These are phyloP conservation scores for Iphiclides podalirius DNA, from an alignment of 2,888 invertebrate genomes.

Conservation along the genomic window DNA sequence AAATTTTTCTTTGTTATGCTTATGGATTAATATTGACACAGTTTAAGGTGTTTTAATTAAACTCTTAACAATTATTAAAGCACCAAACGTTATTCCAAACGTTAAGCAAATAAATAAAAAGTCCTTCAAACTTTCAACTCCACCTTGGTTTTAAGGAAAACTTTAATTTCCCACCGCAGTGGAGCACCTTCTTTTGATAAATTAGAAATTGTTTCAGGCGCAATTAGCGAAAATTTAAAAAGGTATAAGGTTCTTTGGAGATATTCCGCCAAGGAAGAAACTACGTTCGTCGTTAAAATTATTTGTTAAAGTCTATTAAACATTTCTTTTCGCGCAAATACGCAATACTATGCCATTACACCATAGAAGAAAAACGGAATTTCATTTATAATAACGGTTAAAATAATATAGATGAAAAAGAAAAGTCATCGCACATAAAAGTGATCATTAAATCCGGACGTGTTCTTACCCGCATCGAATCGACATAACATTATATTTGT, in stretches of 20 bases:
- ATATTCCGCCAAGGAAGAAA: too few species aligned
- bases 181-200: background rate
- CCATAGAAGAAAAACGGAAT: too few species aligned
- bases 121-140: background rate
- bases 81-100: background rate
- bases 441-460: constrained; percentile 18
- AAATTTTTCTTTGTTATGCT: too few species aligned
- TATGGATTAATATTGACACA: too few species aligned
- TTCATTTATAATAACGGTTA: too few species aligned
- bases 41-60: background rate
- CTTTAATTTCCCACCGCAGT: background rate
- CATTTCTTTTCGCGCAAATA: background rate
- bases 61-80: background rate
- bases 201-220: background rate
- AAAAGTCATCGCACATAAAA: constrained; percentile 12
- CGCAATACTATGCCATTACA: too few species aligned
- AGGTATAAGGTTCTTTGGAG: too few species aligned
- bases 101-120: background rate
- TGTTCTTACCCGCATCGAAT: constrained; percentile 17
- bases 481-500: constrained; percentile 13
- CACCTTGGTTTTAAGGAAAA: background rate
- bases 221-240: background rate
- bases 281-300: background rate
- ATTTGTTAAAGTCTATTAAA: background rate
- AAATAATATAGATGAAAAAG: constrained; percentile 10